Conservation (phyloP, 2,888 invertebrate genomes). For the Lepetodrilus schrolli region DNA sequence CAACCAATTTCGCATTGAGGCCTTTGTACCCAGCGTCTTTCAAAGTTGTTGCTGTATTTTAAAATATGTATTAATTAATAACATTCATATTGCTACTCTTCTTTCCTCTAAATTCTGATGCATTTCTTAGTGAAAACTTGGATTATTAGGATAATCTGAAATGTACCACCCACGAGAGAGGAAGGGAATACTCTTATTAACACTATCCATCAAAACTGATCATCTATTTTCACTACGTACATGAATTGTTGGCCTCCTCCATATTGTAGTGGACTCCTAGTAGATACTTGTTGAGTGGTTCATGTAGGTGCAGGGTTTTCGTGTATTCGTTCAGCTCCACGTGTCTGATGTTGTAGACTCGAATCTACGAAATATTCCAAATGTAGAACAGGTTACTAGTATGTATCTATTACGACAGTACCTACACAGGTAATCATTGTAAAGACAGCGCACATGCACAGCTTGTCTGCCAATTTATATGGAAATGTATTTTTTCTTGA, state of each 20-base stretch:
- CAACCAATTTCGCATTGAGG: neutral
- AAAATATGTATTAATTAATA: too few relatives aligned
- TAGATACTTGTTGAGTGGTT: neutral
- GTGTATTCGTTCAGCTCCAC: neutral
- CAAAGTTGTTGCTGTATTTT: conserved; percentile 2
- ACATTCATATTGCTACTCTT: too few relatives aligned
- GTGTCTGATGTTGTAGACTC: conserved; percentile 8
- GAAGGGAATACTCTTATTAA: too few relatives aligned
- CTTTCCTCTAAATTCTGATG: too few relatives aligned
- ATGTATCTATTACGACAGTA: too few relatives aligned
- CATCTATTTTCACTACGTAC: too few relatives aligned
- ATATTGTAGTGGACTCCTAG: conserved; percentile 17
- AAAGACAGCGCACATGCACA: too few relatives aligned
- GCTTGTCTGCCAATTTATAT: neutral
- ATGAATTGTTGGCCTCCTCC: neutral
- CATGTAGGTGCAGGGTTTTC: neutral
- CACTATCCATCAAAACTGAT: too few relatives aligned
- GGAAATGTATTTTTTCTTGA: neutral
- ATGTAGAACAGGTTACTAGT: neutral
- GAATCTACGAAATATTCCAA: neutral
- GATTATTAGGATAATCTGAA: too few relatives aligned
- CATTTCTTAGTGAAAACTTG: too few relatives aligned
- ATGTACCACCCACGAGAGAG: too few relatives aligned
- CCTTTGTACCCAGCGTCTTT: neutral
- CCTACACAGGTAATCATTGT: too few relatives aligned